Percentiles rank a stretch among this genome's conserved stretches.
Evolutionary conservation across 2,888 invertebrate genomes (phyloP).

Genomic region (Rhagonycha fulva): DNA sequence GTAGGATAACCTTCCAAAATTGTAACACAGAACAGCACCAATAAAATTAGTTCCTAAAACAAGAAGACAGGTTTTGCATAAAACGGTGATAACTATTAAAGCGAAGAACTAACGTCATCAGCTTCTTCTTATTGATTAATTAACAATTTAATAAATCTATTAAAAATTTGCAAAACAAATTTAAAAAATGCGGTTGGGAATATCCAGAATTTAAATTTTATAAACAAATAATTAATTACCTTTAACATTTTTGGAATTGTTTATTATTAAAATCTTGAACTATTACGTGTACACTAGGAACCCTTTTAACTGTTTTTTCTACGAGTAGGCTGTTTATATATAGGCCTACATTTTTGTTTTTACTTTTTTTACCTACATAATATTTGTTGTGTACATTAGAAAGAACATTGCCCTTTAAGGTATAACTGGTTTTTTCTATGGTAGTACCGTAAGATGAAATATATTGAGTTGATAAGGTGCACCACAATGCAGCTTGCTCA

Average conservation of each 20-base stretch:
- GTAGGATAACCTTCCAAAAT: not conserved
- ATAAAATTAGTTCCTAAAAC: not conserved
- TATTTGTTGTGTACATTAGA: not conserved
- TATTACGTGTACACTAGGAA: not conserved
- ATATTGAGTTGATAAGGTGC: not conserved
- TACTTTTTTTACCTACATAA: not conserved
- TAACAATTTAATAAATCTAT: not conserved
- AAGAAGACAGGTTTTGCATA: not conserved
- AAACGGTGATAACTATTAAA: not conserved
- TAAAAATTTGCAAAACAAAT: not conserved
- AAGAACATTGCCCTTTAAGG: not conserved
- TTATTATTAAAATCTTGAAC: not conserved
- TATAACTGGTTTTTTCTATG: not conserved
- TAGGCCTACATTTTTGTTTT: not conserved
- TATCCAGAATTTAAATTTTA: not conserved
- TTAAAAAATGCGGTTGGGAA: not conserved
- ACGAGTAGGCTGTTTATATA: not conserved
- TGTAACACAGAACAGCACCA: not conserved
- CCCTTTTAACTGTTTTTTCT: not conserved
- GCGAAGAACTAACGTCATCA: not conserved
- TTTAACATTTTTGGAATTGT: not conserved
- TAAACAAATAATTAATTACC: not conserved
- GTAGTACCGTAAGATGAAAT: not conserved
- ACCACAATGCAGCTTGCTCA: not conserved
- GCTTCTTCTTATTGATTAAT: not conserved